Evolutionary conservation across 2,888 invertebrate species (phyloP).

Genomic region (Melinopterus prodromus): DNA sequence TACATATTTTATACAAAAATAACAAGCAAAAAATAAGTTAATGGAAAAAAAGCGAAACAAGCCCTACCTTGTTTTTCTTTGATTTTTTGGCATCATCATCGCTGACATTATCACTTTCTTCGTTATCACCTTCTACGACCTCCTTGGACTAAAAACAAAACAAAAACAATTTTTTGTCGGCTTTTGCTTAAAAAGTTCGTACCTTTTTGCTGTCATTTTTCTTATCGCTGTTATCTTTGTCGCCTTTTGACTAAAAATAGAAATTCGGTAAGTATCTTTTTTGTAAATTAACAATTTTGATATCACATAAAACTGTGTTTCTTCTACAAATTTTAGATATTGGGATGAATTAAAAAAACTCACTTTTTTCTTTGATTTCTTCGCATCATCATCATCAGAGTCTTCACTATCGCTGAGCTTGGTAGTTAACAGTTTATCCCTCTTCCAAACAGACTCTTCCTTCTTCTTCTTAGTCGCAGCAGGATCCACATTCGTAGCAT

Average conservation of each 20-base stretch:
- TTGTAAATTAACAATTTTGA: too few species aligned
- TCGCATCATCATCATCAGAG: neutral
- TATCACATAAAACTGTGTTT: too few species aligned
- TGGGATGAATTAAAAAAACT: too few species aligned
- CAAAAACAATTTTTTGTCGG: too few species aligned
- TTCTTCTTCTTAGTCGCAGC: constrained; percentile 38
- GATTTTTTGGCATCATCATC: neutral
- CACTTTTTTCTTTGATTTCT: constrained; percentile 5
- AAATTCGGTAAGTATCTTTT: too few species aligned
- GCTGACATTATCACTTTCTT: neutral
- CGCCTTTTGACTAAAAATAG: too few species aligned
- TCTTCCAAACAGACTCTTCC: constrained; percentile 43
- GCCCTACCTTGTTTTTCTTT: constrained; percentile 1
- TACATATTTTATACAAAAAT: neutral
- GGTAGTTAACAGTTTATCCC: constrained; percentile 47
- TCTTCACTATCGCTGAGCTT: constrained; percentile 49
- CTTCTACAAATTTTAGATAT: too few species aligned
- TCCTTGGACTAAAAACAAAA: neutral
- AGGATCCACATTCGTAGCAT: constrained; percentile 27
- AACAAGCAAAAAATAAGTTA: neutral
- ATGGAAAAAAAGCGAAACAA: neutral
- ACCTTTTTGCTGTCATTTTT: too few species aligned
- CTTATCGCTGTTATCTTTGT: too few species aligned
- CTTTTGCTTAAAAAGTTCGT: too few species aligned
- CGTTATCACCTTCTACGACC: neutral